Conservation (phyloP, 2,113 vertebrate species). For the Gymnocephalus cernua region DNA sequence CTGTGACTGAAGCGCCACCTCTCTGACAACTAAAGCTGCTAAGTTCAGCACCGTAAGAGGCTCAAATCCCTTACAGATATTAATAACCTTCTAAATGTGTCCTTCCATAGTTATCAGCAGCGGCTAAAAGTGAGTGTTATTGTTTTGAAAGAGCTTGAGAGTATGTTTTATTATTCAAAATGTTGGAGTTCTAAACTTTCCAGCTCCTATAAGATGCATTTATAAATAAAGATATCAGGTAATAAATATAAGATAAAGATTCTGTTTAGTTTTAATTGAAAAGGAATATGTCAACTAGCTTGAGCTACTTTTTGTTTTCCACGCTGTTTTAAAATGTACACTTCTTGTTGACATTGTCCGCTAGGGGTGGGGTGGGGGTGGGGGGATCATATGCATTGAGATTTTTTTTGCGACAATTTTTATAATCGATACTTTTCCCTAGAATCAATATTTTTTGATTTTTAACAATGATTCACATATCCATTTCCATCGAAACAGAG, state of each 20-base stretch:
- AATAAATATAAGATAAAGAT: not conserved
- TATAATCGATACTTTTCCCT: no score
- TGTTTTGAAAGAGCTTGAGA: constrained; percentile 9
- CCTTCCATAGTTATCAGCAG: not conserved
- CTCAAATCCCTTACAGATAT: constrained; percentile 30
- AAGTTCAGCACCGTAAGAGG: constrained; percentile 13
- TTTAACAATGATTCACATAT: no score
- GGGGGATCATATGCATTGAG: no score
- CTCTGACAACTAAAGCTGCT: constrained; percentile 34
- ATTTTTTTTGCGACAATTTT: no score
- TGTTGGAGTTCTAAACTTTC: not conserved
- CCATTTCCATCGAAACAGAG: no score
- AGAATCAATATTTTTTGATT: no score
- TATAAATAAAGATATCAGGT: not conserved
- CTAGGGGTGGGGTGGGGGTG: no score
- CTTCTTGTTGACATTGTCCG: not conserved
- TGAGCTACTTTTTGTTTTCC: not conserved
- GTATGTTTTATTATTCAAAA: not conserved
- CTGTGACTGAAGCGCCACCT: constrained; percentile 10
- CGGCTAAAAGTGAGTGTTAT: not conserved
- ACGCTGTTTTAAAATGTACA: not conserved
- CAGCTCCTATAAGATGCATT: not conserved
- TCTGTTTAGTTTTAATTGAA: not conserved
- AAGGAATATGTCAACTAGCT: not conserved
- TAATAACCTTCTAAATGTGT: constrained; percentile 38